phyloP scores from a whole-genome alignment of 2,888 invertebrate species.

The Barypeithes pellucidus region DNA sequence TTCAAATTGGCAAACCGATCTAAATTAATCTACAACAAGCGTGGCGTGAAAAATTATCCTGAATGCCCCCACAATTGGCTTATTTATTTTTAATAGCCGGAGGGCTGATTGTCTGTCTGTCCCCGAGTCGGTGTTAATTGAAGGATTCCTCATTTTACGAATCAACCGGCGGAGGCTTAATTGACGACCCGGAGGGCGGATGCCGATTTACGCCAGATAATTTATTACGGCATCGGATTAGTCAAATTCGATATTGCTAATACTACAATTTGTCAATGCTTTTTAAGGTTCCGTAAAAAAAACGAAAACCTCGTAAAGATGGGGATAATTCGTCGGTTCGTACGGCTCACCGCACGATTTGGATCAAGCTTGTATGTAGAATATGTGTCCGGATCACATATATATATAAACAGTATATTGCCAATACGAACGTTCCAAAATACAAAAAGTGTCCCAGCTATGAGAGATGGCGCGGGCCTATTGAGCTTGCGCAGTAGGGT shows the following conservation, averaged over 20 bases:
- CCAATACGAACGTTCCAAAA: too few relatives aligned
- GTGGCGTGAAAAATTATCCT: conserved; percentile 53
- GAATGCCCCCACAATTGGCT: conserved; percentile 52
- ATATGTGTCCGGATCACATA: too few relatives aligned
- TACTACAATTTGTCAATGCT: conserved; percentile 48
- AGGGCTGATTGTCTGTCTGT: conserved; percentile 48
- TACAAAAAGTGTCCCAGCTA: too few relatives aligned
- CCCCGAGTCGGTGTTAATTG: conserved; percentile 63
- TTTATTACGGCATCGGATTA: conserved; percentile 52
- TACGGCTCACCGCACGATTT: too few relatives aligned
- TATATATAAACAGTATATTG: too few relatives aligned
- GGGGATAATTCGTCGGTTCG: too few relatives aligned
- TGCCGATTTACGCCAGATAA: conserved; percentile 42
- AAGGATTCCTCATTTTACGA: conserved; percentile 69
- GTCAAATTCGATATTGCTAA: conserved; percentile 48
- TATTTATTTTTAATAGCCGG: conserved; percentile 55
- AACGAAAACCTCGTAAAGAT: too few relatives aligned
- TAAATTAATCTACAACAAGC: conserved; percentile 49
- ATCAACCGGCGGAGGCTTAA: conserved; percentile 62
- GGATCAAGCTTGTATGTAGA: too few relatives aligned
- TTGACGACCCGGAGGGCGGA: conserved; percentile 52
- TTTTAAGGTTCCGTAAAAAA: background rate
- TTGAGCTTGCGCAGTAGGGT: too few relatives aligned
- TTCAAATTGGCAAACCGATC: conserved; percentile 52
- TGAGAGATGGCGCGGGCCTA: too few relatives aligned